These are phyloP conservation scores for Bradynema listronoti DNA, from an alignment of 1,140 invertebrate species.

Conservation along the genomic window DNA sequence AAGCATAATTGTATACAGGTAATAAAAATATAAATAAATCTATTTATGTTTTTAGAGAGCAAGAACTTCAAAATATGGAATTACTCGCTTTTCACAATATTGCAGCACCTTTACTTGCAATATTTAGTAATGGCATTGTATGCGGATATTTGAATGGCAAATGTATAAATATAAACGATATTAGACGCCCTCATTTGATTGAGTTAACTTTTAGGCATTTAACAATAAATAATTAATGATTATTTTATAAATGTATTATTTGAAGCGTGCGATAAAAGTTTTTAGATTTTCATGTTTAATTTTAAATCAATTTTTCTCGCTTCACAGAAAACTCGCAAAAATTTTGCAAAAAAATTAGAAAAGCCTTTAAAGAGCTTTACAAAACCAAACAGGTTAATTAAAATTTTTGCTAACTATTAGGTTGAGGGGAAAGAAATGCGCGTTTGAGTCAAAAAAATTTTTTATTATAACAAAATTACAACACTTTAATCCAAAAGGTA, in stretches of 20 bases:
- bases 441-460: no score
- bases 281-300: no score
- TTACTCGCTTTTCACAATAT: conserved; percentile 70
- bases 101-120: conserved; percentile 77
- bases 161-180: conserved; percentile 68
- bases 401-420: no score
- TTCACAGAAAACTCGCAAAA: no score
- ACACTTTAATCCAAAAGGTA: no score
- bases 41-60: conserved; percentile 41
- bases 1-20: background rate
- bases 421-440: no score
- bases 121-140: conserved; percentile 84
- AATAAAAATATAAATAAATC: background rate
- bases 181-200: conserved; percentile 66
- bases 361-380: no score
- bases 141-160: conserved; percentile 83
- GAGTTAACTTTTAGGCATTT: conserved; percentile 36
- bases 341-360: no score
- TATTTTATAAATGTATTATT: conserved; percentile 3
- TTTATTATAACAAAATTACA: no score
- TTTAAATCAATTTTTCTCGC: no score
- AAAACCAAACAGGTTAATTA: no score
- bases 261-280: no score
- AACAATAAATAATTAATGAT: background rate
- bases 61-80: conserved; percentile 60